Base-by-base conservation (phyloP, 2,888 invertebrate species). In the Pollenia griseotomentosa region DNA sequence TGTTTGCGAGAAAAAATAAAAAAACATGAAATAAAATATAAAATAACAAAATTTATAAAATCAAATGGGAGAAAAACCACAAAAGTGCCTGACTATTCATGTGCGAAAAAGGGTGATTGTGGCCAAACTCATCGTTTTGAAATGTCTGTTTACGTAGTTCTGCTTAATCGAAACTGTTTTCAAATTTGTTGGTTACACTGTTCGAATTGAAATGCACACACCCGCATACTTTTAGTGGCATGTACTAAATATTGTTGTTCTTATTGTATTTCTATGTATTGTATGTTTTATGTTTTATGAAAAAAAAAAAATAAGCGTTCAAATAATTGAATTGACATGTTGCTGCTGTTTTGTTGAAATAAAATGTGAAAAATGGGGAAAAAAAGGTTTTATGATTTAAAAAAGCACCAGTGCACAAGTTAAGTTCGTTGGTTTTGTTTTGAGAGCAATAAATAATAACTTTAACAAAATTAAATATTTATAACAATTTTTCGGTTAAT, bases 301-400 rank as follows among this genome's bases (percentile, higher is more conserved):
- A 4, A 1, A n/a, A 2, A 71, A 44, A 80, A 73, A 63, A 81
- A 81, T 74, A 66, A 81, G 73, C 73, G 73, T 73, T 74, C 48
- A 74, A 81, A 81, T 81, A 81, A 74, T 81, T 81, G 46, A 81
- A 81, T 66, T 81, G 81, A 81, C 81, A 81, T 74, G 81, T 81
- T 74, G 73, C 65, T 66, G 77, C 53, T 81, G 80, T 63, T 80
- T 63, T 71, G 70, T 81, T 73, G 33, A 71, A 53, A 71, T 80
- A 14, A 63, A 53, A 44, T 63, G 51, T 61, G 10, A 33, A 33
- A 46, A 48, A 8, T 16, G 44, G 55, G 53, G 11, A 44, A n/a
- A 19, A 59, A 65, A 65, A 23, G 2, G 11, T n/a, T 3, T 16
- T 14, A 16, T 53, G 9, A 12, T 71, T 53, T 63, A 46, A 9